These are phyloP conservation scores for Muraenolepis orangiensis DNA, from an alignment of 2,797 vertebrate species.

Conservation along the genomic window DNA sequence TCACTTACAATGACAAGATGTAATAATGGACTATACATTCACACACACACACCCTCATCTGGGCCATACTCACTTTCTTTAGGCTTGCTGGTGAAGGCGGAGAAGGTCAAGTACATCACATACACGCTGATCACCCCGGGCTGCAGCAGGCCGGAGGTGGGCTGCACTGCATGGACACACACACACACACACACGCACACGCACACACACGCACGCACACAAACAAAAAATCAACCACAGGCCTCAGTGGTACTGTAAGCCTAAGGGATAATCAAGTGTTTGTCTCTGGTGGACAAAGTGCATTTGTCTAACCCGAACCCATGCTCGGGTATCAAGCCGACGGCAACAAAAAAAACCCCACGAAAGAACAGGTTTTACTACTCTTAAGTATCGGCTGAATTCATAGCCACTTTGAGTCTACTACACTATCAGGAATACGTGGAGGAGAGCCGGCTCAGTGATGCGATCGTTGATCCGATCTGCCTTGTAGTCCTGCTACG, in stretches of 20 bases:
- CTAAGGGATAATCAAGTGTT: neutral
- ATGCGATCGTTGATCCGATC: neutral
- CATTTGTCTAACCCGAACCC: neutral
- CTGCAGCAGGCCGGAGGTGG: constrained; percentile 90
- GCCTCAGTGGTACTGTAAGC: neutral
- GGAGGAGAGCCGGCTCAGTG: neutral
- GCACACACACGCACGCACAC: no score
- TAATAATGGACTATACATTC: neutral
- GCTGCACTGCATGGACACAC: constrained; percentile 78
- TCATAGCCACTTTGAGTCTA: neutral
- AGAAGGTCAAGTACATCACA: constrained; percentile 97
- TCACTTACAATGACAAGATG: neutral
- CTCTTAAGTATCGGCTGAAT: neutral
- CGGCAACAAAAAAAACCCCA: neutral
- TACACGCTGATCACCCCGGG: constrained; percentile 95
- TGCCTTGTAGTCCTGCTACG: neutral
- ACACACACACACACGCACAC: neutral
- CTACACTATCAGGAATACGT: neutral
- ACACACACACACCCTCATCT: neutral
- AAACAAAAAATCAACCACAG: no score
- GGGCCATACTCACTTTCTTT: constrained; percentile 81
- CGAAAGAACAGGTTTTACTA: neutral
- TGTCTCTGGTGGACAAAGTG: neutral
- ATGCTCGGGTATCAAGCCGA: neutral
- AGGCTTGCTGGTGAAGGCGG: constrained; percentile 92